Base-by-base conservation (phyloP, 2,113 vertebrate species). In the Forbesichthys papilliferus region DNA sequence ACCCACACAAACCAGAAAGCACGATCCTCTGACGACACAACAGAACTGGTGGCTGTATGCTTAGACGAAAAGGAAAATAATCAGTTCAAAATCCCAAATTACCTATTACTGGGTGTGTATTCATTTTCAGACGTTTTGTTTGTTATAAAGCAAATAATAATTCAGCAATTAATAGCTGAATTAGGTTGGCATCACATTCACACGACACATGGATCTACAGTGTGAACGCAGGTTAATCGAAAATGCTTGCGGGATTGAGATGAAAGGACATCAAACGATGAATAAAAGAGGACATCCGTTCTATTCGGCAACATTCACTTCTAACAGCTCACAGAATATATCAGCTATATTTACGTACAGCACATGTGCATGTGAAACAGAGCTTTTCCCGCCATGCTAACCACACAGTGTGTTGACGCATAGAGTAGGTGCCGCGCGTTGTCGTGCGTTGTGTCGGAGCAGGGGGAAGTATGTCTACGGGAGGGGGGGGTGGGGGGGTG, bases 381-480 rank as follows among this genome's bases (percentile, higher is more conserved):
- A 4, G 36, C 36, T 42, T 42, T 42, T 42, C 36, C 27, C 36
- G 36, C 36, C 7, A 42, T 8, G 36, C 36, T 42, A 5, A 42
- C 36, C 36, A 42, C 36, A 42, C 36, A 8, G 7, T 42, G 36
- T 27, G 27, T 27, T 27, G 27, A 27, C 36, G 36, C 36, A 42
- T 42, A 27, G 27, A 10, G 48, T 49, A 12, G 8, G 48, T 3
- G 48, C 12, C 12, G 48, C 48, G 48, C 12, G 48, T 49, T 9
- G 8, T 10, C 12, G 49, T 52, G 49, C 27, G 27, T 27, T 52
- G n/a, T 55, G 53, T 55, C 14, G 8, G 66, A 77, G 61, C 73
- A 78, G 5, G 55, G 71, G 77, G 65, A 71, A 77, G 68, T 79
- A 76, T 60, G 83, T 80, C 86, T 87, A 79, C 81, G 79, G 73